phyloP scores from a whole-genome alignment of 2,113 vertebrate species.

The Saimiri boliviensis region DNA sequence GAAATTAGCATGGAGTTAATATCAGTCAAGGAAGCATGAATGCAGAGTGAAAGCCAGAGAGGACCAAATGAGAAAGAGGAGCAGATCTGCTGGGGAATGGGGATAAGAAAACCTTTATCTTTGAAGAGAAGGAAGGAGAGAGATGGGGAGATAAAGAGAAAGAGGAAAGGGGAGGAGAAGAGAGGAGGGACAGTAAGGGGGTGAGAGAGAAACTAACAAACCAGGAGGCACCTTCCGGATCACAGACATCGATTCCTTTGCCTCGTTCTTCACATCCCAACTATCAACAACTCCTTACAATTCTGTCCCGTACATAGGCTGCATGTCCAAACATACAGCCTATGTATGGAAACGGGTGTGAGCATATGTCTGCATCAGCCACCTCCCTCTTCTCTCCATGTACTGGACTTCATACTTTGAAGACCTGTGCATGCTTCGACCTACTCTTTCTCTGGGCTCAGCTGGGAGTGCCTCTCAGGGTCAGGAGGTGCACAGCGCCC shows the following conservation, averaged over 20 bases:
- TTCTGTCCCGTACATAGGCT: too few species aligned
- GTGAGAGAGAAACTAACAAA: too few species aligned
- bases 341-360: fast-evolving
- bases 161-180: not conserved
- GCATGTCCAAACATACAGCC: fast-evolving
- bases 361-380: fast-evolving
- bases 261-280: not conserved
- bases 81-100: not conserved
- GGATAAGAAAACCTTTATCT: not conserved
- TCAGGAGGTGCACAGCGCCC: not conserved
- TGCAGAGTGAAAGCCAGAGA: not conserved
- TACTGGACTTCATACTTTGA: too few species aligned
- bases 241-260: not conserved
- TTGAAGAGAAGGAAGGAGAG: not conserved
- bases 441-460: too few species aligned
- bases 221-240: not conserved
- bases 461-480: fast-evolving
- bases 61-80: not conserved
- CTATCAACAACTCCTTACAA: not conserved
- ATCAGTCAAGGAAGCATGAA: not conserved
- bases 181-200: not conserved
- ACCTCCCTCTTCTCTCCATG: not conserved
- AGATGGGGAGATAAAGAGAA: not conserved
- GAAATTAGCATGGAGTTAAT: not conserved
- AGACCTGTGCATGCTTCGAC: not conserved